These are phyloP conservation scores for Australoheros facetus DNA, from an alignment of 2,797 vertebrate genomes.

Conservation along the genomic window DNA sequence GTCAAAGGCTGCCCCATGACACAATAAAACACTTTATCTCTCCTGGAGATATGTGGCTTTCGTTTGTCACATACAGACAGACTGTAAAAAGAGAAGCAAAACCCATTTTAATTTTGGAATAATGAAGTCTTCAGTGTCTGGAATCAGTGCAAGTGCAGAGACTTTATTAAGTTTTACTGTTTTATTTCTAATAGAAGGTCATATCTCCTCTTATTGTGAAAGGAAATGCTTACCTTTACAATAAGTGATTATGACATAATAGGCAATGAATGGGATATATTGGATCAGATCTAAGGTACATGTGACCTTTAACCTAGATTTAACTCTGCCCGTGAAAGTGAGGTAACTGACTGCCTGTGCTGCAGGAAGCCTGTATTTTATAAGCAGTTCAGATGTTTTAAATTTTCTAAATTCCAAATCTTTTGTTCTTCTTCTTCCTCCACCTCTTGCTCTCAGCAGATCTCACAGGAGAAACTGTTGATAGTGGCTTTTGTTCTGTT, in stretches of 20 bases:
- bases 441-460: not conserved
- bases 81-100: not conserved
- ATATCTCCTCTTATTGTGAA: not conserved
- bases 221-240: not conserved
- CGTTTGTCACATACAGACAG: not conserved
- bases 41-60: not conserved
- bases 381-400: not conserved
- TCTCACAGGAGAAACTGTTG: constrained; percentile 9
- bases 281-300: not conserved
- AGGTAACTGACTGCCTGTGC: not conserved
- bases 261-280: not conserved
- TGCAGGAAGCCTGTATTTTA: not conserved
- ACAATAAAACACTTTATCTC: constrained; percentile 5
- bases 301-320: not conserved
- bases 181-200: not conserved
- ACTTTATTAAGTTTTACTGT: not conserved
- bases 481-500: constrained; percentile 17
- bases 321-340: not conserved
- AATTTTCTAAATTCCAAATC: not conserved
- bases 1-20: constrained; percentile 18
- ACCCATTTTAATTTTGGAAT: not conserved
- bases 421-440: not conserved
- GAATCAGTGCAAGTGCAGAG: not conserved
- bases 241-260: not conserved
- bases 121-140: too few species aligned